Evolutionary conservation across 2,797 vertebrate genomes (phyloP).

Genomic region (Pelobates cultripes): DNA sequence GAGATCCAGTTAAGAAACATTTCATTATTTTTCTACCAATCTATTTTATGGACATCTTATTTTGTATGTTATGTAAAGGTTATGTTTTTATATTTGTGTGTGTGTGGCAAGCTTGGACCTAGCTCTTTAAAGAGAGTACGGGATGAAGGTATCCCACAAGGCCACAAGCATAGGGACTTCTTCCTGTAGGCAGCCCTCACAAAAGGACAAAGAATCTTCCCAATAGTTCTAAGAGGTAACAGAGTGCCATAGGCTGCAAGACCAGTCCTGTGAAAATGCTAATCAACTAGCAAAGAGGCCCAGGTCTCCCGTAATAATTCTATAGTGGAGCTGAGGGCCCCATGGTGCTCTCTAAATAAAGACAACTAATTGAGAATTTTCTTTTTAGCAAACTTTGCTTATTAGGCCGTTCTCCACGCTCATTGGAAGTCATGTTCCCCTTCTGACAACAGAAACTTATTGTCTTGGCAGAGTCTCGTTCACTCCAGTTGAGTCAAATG

Average conservation of each 20-base stretch:
- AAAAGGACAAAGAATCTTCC: constrained; percentile 79
- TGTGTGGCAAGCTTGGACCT: not conserved
- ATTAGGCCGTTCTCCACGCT: constrained; percentile 74
- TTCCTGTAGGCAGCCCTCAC: constrained; percentile 78
- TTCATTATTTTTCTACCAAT: constrained; percentile 40
- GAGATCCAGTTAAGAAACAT: constrained; percentile 61
- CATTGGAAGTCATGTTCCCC: constrained; percentile 75
- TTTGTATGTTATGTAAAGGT: too few relatives aligned
- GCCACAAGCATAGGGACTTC: constrained; percentile 67
- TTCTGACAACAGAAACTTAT: constrained; percentile 72
- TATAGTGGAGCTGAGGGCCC: constrained; percentile 78
- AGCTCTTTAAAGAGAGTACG: constrained; percentile 62
- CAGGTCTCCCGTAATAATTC: constrained; percentile 79
- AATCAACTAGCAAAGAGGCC: constrained; percentile 78
- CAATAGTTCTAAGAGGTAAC: constrained; percentile 76
- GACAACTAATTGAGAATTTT: constrained; percentile 85
- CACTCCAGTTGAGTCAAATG: constrained; percentile 65
- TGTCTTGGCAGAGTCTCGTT: constrained; percentile 70
- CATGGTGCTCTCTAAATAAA: constrained; percentile 82
- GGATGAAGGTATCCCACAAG: constrained; percentile 76
- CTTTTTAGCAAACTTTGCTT: constrained; percentile 78
- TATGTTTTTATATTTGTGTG: not conserved
- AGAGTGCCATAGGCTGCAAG: constrained; percentile 74
- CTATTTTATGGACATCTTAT: not conserved
- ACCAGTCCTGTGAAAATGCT: constrained; percentile 78